phyloP scores from a whole-genome alignment of 2,797 vertebrate genomes.

The Nyctalus aviator region DNA sequence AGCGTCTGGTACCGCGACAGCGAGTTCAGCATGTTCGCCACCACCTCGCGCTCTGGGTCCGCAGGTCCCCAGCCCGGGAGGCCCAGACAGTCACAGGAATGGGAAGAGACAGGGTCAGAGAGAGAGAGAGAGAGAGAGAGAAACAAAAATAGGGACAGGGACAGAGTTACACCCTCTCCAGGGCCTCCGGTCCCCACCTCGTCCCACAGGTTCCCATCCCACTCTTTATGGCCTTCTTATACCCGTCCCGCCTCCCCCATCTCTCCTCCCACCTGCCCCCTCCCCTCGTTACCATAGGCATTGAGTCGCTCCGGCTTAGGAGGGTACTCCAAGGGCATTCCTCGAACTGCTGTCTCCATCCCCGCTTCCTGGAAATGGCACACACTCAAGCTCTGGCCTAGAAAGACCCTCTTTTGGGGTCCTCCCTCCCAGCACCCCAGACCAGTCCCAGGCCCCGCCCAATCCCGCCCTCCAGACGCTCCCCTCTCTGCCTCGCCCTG shows the following conservation, averaged over 20 bases:
- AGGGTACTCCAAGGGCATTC: slow-evolving; percentile 19
- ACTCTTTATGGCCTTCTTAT: not conserved
- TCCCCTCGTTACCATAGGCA: slow-evolving; percentile 72
- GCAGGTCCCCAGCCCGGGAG: not conserved
- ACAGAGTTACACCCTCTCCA: not conserved
- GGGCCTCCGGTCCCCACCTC: not conserved
- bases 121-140: not conserved
- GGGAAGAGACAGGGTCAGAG: not conserved
- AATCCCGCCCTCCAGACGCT: not conserved
- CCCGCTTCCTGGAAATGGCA: slow-evolving; percentile 72
- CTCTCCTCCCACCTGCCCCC: not conserved
- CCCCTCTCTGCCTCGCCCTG: not conserved
- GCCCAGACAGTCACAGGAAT: slow-evolving; percentile 10
- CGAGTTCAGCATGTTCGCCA: slow-evolving; percentile 69
- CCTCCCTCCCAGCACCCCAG: not conserved
- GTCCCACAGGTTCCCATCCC: too few species aligned
- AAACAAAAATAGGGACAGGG: not conserved
- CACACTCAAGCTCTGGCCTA: not conserved
- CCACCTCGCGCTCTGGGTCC: slow-evolving; percentile 69
- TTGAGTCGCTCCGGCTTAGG: slow-evolving; percentile 72
- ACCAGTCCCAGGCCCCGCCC: not conserved
- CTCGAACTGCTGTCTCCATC: slow-evolving; percentile 69
- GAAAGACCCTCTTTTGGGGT: not conserved
- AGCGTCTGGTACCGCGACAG: slow-evolving; percentile 71
- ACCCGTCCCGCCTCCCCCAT: not conserved